A percentile compares a stretch with the other conserved stretches of the same genome.
phyloP scores from a whole-genome alignment of 2,113 vertebrate genomes.

The Rhombomys opimus region DNA sequence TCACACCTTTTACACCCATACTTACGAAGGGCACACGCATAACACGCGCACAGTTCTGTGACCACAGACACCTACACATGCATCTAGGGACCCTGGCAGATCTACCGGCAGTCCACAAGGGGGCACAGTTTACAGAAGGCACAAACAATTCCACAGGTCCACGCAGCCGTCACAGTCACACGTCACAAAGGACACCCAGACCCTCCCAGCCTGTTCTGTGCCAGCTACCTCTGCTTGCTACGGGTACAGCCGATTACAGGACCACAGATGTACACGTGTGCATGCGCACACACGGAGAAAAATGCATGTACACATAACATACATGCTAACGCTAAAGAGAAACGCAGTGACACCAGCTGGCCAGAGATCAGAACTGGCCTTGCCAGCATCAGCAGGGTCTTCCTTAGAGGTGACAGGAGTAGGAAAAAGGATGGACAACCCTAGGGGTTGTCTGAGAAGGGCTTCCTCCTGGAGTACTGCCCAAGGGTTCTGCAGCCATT shows the following conservation, averaged over 20 bases:
- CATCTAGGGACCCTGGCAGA: neutral
- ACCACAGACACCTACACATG: neutral
- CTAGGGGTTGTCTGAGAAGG: neutral
- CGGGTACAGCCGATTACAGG: neutral
- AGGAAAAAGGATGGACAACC: neutral
- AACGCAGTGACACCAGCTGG: fast-evolving
- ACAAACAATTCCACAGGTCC: neutral
- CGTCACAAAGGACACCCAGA: neutral
- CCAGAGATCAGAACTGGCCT: neutral
- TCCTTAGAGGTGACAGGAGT: fast-evolving
- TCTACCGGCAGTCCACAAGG: neutral
- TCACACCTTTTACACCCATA: neutral
- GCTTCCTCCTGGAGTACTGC: neutral
- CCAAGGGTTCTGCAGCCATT: neutral
- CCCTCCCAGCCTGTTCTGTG: neutral
- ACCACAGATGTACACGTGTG: neutral
- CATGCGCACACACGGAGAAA: neutral
- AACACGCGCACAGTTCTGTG: neutral
- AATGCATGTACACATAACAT: too few relatives aligned
- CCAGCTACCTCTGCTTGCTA: neutral
- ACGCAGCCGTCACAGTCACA: neutral
- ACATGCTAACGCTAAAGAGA: neutral
- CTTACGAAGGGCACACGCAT: fast-evolving
- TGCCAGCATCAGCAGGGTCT: neutral
- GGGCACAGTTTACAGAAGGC: neutral